Base-by-base conservation (phyloP, 2,888 invertebrate species). In the Lymantria monacha region DNA sequence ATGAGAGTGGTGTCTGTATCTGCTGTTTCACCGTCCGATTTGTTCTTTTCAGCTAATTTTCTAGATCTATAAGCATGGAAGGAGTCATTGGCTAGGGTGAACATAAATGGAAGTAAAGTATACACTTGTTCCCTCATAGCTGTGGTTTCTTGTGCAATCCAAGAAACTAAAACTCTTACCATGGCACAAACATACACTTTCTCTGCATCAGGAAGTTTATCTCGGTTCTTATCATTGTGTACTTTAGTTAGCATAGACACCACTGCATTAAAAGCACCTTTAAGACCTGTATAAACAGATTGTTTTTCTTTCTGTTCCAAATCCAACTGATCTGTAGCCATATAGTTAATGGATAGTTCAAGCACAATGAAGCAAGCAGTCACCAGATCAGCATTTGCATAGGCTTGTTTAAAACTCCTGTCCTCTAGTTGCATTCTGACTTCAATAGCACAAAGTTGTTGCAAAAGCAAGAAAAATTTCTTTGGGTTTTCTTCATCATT, bases 391-490 rank as follows among this genome's bases (percentile, higher is more conserved):
- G 94, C 94, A 79, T 96, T 95, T 42, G 93, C 92, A 79, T 94
- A 93, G 0, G 96, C 95, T 71, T 96, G 93, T 78, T 96, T 96
- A 63, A 97, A 92, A 73, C 95, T 95, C 70, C 95, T 95, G 61
- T 97, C 96, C 74, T 98, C 98, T 59, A 98, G 91, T 66, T 97
- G 96, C 97, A 98, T 98, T 72, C 98, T 94, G 0, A 98, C 95
- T 92, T 98, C 98, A 75, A 98, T 96, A 46, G 97, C 97, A 68
- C 96, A 95, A 51, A 98, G 88, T 79, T 98, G 97, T 51, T 97
- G 93, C 22, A 96, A 82, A 10, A 98, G 85, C 14, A 97, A 88
- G 69, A 98, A 94, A 72, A 97, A 95, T 72, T 96, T 95, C 83
- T 96, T 96, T 51, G 96, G 96, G 63, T 94, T 93, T 55, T 95